A percentile compares a stretch with the other conserved stretches of the same genome.
These are phyloP conservation scores for Disparrhopalites patrizii DNA, from an alignment of 2,888 invertebrate species.

Conservation along the genomic window DNA sequence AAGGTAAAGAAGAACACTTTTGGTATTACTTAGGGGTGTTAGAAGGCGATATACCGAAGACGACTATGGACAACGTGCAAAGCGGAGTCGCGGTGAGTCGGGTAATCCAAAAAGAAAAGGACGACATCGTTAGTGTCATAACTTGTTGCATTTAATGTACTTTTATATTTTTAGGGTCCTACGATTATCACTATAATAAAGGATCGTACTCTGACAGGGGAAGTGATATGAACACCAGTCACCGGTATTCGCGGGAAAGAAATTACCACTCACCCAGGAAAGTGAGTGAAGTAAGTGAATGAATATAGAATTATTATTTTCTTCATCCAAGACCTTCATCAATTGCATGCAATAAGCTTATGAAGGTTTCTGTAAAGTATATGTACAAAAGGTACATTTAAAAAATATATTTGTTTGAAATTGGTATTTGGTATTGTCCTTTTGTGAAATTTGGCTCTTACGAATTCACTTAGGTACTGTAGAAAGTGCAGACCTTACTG, in stretches of 20 bases:
- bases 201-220: slow-evolving; percentile 37
- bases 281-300: slow-evolving; percentile 21
- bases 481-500: too few species aligned
- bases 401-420: too few species aligned
- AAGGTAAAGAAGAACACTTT: neutral
- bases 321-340: neutral
- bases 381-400: too few species aligned
- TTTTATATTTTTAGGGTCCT: slow-evolving; percentile 17
- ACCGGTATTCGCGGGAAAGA: slow-evolving; percentile 36
- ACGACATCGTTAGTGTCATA: neutral
- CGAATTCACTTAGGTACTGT: too few species aligned
- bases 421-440: too few species aligned
- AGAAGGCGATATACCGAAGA: slow-evolving; percentile 43
- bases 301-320: too few species aligned
- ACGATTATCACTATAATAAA: slow-evolving; percentile 42
- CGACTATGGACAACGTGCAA: slow-evolving; percentile 38
- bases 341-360: too few species aligned
- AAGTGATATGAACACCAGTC: slow-evolving; percentile 32
- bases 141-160: neutral
- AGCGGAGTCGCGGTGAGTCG: slow-evolving; percentile 40
- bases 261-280: slow-evolving; percentile 28
- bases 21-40: slow-evolving; percentile 34
- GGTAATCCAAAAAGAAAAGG: neutral
- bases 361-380: too few species aligned
- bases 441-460: too few species aligned